These are phyloP conservation scores for Parapristionchus giblindavisi DNA, from an alignment of 2,888 invertebrate genomes.

Conservation along the genomic window DNA sequence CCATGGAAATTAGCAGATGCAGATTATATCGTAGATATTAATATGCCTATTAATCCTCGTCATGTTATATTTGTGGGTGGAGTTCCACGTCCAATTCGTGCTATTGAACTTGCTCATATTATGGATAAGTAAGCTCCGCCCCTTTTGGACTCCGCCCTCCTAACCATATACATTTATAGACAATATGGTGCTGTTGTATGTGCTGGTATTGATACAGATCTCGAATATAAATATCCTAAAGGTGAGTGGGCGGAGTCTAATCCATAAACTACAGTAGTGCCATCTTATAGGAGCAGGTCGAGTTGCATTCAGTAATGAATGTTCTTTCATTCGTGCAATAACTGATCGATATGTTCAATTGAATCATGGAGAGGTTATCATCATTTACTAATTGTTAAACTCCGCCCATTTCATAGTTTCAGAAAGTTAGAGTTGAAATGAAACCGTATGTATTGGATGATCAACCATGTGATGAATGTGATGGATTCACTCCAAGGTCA, in stretches of 20 bases:
- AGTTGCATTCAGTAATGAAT: constrained; percentile 97
- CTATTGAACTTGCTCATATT: constrained; percentile 98
- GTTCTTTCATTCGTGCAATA: constrained; percentile 98
- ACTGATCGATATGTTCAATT: constrained; percentile 97
- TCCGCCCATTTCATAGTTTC: not conserved
- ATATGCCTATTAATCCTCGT: constrained; percentile 94
- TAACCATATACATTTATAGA: constrained; percentile 71
- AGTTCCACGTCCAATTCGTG: constrained; percentile 96
- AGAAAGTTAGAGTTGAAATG: constrained; percentile 79
- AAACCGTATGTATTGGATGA: constrained; percentile 99
- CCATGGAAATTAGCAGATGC: constrained; percentile 64
- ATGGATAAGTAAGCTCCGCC: constrained; percentile 80
- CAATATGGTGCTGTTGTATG: constrained; percentile 98
- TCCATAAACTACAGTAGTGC: not conserved
- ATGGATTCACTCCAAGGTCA: constrained; percentile 70
- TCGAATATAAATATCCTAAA: constrained; percentile 98
- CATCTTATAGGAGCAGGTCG: constrained; percentile 83
- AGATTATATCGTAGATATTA: constrained; percentile 78
- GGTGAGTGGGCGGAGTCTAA: constrained; percentile 70
- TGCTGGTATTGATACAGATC: constrained; percentile 98
- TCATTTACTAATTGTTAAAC: not conserved
- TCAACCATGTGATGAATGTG: constrained; percentile 99
- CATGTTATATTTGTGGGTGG: constrained; percentile 99
- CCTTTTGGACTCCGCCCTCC: too few species aligned
- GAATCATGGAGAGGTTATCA: constrained; percentile 77